Base-by-base conservation (phyloP, 2,113 vertebrate species). In the Ptilonorhynchus violaceus region DNA sequence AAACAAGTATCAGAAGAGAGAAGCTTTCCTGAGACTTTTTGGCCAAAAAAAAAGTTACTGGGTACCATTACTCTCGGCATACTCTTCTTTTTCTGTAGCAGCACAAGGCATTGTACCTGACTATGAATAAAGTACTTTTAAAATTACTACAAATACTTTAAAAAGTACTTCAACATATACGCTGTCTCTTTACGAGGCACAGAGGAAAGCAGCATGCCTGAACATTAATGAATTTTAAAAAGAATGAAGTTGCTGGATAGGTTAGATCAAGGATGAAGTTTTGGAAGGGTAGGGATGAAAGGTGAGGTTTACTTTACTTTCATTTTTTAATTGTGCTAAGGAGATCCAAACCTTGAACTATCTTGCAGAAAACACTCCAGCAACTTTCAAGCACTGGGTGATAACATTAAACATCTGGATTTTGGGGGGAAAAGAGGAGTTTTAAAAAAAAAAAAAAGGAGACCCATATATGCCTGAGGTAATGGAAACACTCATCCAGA, bases 401-500 rank as follows among this genome's bases (percentile, higher is more conserved):
- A 93, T 60, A 25, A 96, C 31, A 91, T 47, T 44, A 72, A 91
- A 91, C 73, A 89, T 87, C 69, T 95, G 85, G 52, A 87, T 89
- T 84, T 95, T 80, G 15, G 2, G 5, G 21, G 33, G 10, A 3
- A 49, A 46, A 74, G 5, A 68, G 6, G 14, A 78, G 15, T 14
- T n/a, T n/a, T 3, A 22, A 44, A n/a, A 47, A 58, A 22, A 27
- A 70, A 27, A n/a, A 44, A 41, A 16, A 25, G 10, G 14, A 30
- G 1, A 63, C 35, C n/a, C 85, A 33, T 85, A 82, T 91, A 93
- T 92, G 90, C 73, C 80, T 93, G 91, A 94, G 72, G 86, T 92
- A 94, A 96, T 92, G 80, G 93, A 92, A 96, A 96, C 53, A 63
- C 20, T 81, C 79, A 85, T 86, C 11, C 60, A 18, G 66, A 93